phyloP scores from a whole-genome alignment of 2,888 invertebrate genomes.

The Hyposoter dolosus region DNA sequence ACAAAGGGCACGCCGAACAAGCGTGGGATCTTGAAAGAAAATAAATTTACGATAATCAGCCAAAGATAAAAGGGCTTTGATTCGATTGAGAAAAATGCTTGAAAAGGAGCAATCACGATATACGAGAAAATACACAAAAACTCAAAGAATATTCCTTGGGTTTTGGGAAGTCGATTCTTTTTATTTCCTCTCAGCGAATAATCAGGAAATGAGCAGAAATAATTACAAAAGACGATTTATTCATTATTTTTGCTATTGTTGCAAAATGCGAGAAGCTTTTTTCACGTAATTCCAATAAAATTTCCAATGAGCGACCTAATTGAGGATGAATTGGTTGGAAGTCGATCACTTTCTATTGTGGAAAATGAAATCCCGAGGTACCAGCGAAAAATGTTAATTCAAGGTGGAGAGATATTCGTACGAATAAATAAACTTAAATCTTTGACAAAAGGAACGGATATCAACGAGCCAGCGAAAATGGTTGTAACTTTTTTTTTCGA shows the following conservation, averaged over 20 bases:
- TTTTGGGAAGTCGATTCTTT: background rate
- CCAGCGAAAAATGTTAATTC: background rate
- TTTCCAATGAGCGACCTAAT: background rate
- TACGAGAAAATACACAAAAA: constrained; percentile 17
- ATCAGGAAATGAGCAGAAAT: background rate
- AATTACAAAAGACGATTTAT: constrained; percentile 38
- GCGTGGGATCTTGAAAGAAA: constrained; percentile 1
- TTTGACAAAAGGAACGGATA: background rate
- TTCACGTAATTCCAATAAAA: constrained; percentile 15
- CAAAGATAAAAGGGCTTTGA: constrained; percentile 45
- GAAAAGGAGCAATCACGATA: background rate
- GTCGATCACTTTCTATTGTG: constrained; percentile 16
- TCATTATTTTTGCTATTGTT: constrained; percentile 45
- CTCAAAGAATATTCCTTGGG: background rate
- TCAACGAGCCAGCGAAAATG: background rate
- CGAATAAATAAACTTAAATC: background rate
- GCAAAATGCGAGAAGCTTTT: constrained; percentile 20
- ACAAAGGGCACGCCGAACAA: constrained; percentile 15
- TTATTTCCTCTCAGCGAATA: background rate
- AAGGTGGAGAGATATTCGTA: background rate
- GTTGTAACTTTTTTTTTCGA: background rate
- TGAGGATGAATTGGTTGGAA: constrained; percentile 9
- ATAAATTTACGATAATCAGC: constrained; percentile 56
- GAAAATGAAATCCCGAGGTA: constrained; percentile 1
- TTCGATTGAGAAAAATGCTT: constrained; percentile 6